Percentiles rank a stretch among this genome's conserved stretches.
phyloP scores from a whole-genome alignment of 2,888 invertebrate genomes.

The Xestobium rufovillosum region DNA sequence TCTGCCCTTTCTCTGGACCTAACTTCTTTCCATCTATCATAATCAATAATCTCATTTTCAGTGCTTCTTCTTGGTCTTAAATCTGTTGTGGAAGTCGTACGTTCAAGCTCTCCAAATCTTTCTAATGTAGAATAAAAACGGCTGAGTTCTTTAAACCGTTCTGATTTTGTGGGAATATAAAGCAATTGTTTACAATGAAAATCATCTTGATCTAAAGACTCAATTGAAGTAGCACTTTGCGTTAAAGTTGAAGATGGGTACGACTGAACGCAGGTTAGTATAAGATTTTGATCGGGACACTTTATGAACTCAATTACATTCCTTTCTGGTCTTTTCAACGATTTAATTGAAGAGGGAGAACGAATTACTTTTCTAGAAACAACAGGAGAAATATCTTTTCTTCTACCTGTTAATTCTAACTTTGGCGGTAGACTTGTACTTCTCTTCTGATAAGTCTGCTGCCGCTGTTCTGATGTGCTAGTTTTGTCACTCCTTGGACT shows the following conservation, averaged over 20 bases:
- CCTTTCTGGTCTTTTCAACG: neutral
- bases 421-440: slow-evolving; percentile 48
- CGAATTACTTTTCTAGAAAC: slow-evolving; percentile 30
- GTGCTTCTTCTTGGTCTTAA: slow-evolving; percentile 63
- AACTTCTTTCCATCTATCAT: slow-evolving; percentile 79
- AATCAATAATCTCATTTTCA: slow-evolving; percentile 77
- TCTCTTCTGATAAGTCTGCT: too few species aligned
- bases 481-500: slow-evolving; percentile 49
- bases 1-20: slow-evolving; percentile 73
- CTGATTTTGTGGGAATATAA: slow-evolving; percentile 61
- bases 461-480: slow-evolving; percentile 9
- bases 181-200: slow-evolving; percentile 59
- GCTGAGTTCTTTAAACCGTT: slow-evolving; percentile 76
- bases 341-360: slow-evolving; percentile 20
- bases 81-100: slow-evolving; percentile 62
- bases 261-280: neutral
- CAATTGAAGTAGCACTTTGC: slow-evolving; percentile 45
- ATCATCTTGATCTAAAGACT: slow-evolving; percentile 50
- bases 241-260: slow-evolving; percentile 32
- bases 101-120: slow-evolving; percentile 74
- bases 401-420: slow-evolving; percentile 47
- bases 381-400: slow-evolving; percentile 41
- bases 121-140: slow-evolving; percentile 80
- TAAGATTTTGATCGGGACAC: slow-evolving; percentile 21
- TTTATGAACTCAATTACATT: slow-evolving; percentile 22